Evolutionary conservation across 2,797 vertebrate genomes (phyloP).

Genomic region (Manis crassicaudata): DNA sequence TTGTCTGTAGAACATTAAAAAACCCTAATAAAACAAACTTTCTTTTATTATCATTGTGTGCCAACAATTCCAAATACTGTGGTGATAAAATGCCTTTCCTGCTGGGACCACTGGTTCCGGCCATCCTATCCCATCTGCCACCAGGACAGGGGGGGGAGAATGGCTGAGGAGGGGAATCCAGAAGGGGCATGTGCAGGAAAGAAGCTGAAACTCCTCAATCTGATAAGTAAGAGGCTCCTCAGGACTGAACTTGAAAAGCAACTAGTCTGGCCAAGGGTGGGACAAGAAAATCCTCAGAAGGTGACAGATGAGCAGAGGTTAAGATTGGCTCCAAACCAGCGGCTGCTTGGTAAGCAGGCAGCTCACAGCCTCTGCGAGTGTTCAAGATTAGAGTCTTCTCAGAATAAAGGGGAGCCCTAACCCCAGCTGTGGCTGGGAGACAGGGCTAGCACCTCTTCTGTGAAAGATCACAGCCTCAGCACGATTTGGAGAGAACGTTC

Average conservation of each 20-base stretch:
- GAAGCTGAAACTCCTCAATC: conserved; percentile 28
- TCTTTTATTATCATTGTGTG: not conserved
- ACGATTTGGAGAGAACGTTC: not conserved
- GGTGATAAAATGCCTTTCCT: not conserved
- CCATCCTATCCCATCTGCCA: accelerated
- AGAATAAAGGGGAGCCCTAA: not conserved
- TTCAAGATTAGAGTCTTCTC: not conserved
- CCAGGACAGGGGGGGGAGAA: not conserved
- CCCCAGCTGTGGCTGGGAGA: not conserved
- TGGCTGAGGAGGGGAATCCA: not conserved
- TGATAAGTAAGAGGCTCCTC: conserved; percentile 62
- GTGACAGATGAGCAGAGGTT: not conserved
- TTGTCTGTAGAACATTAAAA: not conserved
- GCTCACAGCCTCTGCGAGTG: not conserved
- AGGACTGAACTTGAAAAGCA: conserved; percentile 65
- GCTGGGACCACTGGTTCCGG: accelerated
- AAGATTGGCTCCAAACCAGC: not conserved
- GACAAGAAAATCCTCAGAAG: conserved; percentile 49
- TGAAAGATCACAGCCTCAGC: not conserved
- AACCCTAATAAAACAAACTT: not conserved
- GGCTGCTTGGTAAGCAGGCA: not conserved
- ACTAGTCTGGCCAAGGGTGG: conserved; percentile 23
- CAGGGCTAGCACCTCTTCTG: not conserved
- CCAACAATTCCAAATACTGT: not conserved
- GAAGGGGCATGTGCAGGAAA: not conserved